Conservation (phyloP, 2,888 invertebrate species). For the Steinernema carpocapsae region DNA sequence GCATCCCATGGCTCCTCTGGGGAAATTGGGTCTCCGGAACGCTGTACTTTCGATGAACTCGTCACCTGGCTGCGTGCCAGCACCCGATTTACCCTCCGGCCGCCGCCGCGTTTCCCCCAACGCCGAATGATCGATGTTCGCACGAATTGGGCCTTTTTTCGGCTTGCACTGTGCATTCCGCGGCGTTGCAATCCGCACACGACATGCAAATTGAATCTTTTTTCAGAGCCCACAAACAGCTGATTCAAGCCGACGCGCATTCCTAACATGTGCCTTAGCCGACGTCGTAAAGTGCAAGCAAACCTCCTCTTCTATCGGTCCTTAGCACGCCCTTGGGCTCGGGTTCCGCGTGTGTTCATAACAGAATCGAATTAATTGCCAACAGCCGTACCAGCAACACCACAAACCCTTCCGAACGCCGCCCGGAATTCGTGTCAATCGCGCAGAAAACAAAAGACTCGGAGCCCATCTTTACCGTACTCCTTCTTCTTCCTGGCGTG, state of each 20-base stretch:
- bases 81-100: not conserved
- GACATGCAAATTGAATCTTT: constrained; percentile 27
- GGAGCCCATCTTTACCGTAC: constrained; percentile 5
- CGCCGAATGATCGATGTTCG: not conserved
- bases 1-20: no score
- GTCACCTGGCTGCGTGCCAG: constrained; percentile 31
- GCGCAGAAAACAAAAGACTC: constrained; percentile 1
- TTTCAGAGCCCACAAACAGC: not conserved
- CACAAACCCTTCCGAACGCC: not conserved
- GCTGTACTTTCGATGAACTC: not conserved
- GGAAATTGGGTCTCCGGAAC: not conserved
- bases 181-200: not conserved
- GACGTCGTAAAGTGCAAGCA: constrained; percentile 12
- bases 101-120: not conserved
- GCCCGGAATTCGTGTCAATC: constrained; percentile 6
- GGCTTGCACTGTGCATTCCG: not conserved
- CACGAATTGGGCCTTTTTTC: not conserved
- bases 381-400: not conserved
- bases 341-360: constrained; percentile 1
- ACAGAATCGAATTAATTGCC: constrained; percentile 30
- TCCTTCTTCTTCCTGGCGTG: not conserved
- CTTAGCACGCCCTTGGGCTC: not conserved
- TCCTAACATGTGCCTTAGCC: constrained; percentile 19
- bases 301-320: not conserved
- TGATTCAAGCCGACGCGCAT: not conserved